A percentile compares a stretch with the other conserved stretches of the same genome.
Evolutionary conservation across 2,888 invertebrate genomes (phyloP).

Genomic region (Erebia epiphron): DNA sequence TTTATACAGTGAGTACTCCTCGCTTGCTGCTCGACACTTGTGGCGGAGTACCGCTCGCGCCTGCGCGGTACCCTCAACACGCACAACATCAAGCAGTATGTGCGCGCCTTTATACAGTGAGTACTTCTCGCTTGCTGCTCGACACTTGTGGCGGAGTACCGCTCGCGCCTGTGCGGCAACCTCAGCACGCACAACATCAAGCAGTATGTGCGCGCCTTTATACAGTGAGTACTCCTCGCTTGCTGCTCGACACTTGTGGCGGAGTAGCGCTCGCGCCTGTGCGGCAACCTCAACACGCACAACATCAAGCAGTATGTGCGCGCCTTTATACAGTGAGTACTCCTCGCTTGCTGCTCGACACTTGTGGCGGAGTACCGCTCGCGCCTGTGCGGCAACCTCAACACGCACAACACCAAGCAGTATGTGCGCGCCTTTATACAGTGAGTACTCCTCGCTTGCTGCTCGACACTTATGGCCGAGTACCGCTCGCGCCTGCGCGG

Average conservation of each 20-base stretch:
- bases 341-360: too few relatives aligned
- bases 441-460: conserved; percentile 72
- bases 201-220: conserved; percentile 91
- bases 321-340: conserved; percentile 90
- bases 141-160: conserved; percentile 84
- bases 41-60: conserved; percentile 89
- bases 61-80: conserved; percentile 89
- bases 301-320: conserved; percentile 92
- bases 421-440: conserved; percentile 92
- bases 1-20: conserved; percentile 88
- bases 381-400: conserved; percentile 88
- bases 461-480: conserved; percentile 74
- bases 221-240: conserved; percentile 84
- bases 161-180: conserved; percentile 87
- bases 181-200: conserved; percentile 92
- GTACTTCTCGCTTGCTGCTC: conserved; percentile 44
- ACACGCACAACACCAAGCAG: conserved; percentile 90
- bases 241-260: conserved; percentile 57
- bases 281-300: conserved; percentile 89
- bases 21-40: too few relatives aligned
- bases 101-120: conserved; percentile 92
- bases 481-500: conserved; percentile 89
- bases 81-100: conserved; percentile 91
- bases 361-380: conserved; percentile 87
- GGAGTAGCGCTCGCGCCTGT: conserved; percentile 89